Percentiles rank a stretch among this genome's conserved stretches.
phyloP scores from a whole-genome alignment of 2,888 invertebrate species.

The Drosophila koepferae region DNA sequence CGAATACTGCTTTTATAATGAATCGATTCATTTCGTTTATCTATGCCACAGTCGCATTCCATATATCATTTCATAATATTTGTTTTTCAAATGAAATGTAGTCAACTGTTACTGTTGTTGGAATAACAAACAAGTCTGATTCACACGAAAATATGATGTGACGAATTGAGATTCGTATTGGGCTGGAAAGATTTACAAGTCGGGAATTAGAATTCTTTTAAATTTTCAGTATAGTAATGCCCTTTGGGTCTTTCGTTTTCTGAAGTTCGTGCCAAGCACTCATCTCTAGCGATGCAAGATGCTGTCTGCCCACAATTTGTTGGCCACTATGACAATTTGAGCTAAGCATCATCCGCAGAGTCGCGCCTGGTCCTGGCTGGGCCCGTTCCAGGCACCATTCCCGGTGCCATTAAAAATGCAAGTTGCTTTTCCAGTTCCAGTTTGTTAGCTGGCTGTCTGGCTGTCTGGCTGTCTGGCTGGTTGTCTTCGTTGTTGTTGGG shows the following conservation, averaged over 20 bases:
- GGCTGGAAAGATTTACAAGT: no score
- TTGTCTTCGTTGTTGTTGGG: constrained; percentile 30
- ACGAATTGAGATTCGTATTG: not conserved
- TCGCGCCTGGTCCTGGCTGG: constrained; percentile 18
- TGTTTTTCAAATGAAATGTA: not conserved
- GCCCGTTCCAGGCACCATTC: constrained; percentile 28
- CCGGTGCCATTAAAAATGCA: constrained; percentile 77
- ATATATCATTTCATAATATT: not conserved
- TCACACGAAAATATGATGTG: not conserved
- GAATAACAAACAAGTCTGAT: not conserved
- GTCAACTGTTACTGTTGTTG: not conserved
- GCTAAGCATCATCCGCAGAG: constrained; percentile 51
- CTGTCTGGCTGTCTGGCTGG: constrained; percentile 21
- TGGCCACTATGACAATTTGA: constrained; percentile 67
- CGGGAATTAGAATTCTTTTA: no score
- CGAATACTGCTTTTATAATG: not conserved
- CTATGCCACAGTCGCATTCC: not conserved
- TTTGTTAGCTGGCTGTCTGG: constrained; percentile 19
- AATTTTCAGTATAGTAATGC: not conserved
- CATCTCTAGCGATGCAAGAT: constrained; percentile 36
- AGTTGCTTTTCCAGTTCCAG: constrained; percentile 70
- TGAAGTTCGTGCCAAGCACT: constrained; percentile 14
- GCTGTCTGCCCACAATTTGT: constrained; percentile 66
- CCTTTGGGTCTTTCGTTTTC: not conserved
- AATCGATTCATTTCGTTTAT: not conserved